phyloP scores from a whole-genome alignment of 2,888 invertebrate genomes.

The Achlya flavicornis region DNA sequence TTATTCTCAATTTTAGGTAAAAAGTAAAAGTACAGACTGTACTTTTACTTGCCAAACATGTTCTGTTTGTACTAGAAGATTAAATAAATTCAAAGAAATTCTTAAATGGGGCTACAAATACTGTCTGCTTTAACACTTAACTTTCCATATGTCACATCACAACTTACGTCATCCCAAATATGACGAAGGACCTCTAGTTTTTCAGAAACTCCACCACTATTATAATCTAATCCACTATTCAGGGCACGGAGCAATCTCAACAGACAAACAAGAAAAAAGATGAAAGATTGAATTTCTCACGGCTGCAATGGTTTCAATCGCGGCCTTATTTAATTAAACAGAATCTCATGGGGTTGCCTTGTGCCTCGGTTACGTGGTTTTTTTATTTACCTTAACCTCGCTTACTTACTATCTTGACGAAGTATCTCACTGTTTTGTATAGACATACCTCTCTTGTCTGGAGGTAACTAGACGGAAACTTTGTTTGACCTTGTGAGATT shows the following conservation, averaged over 20 bases:
- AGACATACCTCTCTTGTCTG: not conserved
- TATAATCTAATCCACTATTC: conserved; percentile 42
- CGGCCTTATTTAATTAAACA: conserved; percentile 73
- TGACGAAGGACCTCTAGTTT: not conserved
- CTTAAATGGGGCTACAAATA: too few relatives aligned
- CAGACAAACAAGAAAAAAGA: conserved; percentile 53
- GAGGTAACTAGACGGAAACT: not conserved
- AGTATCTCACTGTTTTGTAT: not conserved
- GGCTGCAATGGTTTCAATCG: conserved; percentile 67
- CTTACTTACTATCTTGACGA: conserved; percentile 4
- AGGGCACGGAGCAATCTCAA: conserved; percentile 37
- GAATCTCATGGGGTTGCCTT: conserved; percentile 56
- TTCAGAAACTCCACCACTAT: not conserved
- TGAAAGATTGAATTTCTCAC: conserved; percentile 67
- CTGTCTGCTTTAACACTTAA: too few relatives aligned
- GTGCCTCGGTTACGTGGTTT: conserved; percentile 49
- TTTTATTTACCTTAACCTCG: conserved; percentile 40
- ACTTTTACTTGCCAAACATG: not conserved
- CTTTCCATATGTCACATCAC: too few relatives aligned
- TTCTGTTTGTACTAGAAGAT: too few relatives aligned
- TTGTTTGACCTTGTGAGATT: too few relatives aligned
- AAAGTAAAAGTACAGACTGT: not conserved
- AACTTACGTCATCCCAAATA: not conserved
- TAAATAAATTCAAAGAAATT: too few relatives aligned
- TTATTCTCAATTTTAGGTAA: not conserved